Evolutionary conservation across 37 sponge, comb jelly and placozoan genomes (phyloP).

Genomic region (Spongilla lacustris): DNA sequence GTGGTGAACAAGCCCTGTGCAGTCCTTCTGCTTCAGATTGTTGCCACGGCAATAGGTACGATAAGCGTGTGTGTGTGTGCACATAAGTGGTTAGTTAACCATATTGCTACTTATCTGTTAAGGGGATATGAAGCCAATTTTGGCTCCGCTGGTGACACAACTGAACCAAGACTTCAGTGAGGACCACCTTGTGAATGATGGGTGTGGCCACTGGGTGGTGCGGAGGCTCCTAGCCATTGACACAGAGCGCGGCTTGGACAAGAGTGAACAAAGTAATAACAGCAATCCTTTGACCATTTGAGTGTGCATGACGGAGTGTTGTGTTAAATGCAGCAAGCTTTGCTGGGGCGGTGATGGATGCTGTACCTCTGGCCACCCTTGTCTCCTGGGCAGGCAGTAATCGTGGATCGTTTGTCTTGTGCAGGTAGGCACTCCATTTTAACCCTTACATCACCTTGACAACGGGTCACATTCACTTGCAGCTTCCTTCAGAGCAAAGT

Average conservation of each 20-base stretch:
- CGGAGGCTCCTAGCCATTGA: conserved; percentile 43
- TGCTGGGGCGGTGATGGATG: conserved; percentile 34
- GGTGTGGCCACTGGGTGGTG: conserved; percentile 72
- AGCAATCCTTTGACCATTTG: too few species aligned
- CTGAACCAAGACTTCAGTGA: conserved; percentile 12
- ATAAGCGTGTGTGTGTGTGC: too few species aligned
- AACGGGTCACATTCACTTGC: background rate
- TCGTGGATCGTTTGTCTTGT: conserved; percentile 71
- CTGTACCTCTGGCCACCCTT: conserved; percentile 27
- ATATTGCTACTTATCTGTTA: background rate
- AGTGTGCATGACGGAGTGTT: background rate
- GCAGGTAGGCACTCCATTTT: conserved; percentile 36
- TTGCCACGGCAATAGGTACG: conserved; percentile 9
- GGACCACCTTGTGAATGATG: conserved; percentile 38
- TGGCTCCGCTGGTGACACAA: conserved; percentile 11
- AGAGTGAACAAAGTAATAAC: background rate
- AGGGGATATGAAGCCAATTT: conserved; percentile 27
- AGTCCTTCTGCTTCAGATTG: conserved; percentile 50
- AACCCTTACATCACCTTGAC: background rate
- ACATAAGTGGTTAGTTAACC: background rate
- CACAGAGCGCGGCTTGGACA: conserved; percentile 22
- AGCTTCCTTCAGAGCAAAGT: conserved; percentile 28
- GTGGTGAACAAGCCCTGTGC: conserved; percentile 43
- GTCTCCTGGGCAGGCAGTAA: conserved; percentile 59
- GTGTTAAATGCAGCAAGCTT: conserved; percentile 19